phyloP scores from a whole-genome alignment of 2,113 vertebrate genomes.

The Suncus etruscus region DNA sequence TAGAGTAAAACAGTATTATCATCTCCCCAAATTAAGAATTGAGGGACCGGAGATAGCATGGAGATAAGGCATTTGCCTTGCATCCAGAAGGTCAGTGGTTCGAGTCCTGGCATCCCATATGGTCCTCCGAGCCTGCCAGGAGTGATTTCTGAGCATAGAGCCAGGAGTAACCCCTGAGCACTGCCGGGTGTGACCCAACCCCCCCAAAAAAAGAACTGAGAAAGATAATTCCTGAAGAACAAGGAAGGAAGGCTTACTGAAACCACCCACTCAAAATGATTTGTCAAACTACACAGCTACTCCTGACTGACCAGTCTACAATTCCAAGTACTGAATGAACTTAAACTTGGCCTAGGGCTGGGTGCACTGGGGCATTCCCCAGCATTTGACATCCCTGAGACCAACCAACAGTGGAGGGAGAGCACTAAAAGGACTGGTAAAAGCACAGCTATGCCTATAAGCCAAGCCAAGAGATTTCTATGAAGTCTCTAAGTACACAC shows the following conservation, averaged over 20 bases:
- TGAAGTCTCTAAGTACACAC: not conserved
- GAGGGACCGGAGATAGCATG: not conserved
- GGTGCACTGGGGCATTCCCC: not conserved
- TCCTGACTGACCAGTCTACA: not conserved
- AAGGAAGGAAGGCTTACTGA: constrained; percentile 14
- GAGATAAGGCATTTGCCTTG: too few relatives aligned
- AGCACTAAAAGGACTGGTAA: constrained; percentile 22
- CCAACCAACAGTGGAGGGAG: not conserved
- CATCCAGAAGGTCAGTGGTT: too few relatives aligned
- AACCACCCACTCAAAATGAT: constrained; percentile 39
- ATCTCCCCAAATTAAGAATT: not conserved
- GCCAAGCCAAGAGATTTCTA: constrained; percentile 18
- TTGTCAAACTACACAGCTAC: not conserved
- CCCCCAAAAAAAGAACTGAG: not conserved
- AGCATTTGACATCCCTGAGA: too few relatives aligned
- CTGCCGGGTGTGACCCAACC: too few relatives aligned
- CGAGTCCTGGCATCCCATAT: too few relatives aligned
- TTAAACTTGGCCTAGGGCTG: not conserved
- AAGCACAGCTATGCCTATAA: not conserved
- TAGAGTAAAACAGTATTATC: not conserved
- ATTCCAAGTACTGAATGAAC: constrained; percentile 1
- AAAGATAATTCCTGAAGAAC: constrained; percentile 13
- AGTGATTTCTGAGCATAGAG: too few relatives aligned
- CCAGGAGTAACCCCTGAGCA: too few relatives aligned
- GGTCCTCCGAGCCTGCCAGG: too few relatives aligned